Evolutionary conservation across 2,113 vertebrate species (phyloP), one percentile per base, ranked within the genome.

Genomic region (Melanocharis versteri): DNA sequence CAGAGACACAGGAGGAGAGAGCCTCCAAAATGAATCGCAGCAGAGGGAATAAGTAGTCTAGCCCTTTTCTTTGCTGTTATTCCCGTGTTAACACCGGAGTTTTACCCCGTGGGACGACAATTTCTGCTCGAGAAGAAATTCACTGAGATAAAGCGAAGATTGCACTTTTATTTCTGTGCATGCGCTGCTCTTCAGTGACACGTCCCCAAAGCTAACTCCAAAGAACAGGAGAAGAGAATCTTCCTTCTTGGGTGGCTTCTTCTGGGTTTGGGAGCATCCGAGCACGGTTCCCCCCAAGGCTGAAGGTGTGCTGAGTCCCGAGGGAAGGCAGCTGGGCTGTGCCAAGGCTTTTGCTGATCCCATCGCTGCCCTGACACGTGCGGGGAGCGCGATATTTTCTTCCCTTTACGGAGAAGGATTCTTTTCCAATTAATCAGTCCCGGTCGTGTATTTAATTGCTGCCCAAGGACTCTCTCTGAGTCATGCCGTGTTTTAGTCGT

Each of bases 361-460:
- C 80, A 19, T 48, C 21, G 3, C 78, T 93, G 95, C 79, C 89
- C 70, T 3, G 40, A 93, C 91, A 93, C 26, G 21, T 89, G 93
- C 6, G 2, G 44, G 6, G 47, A 89, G 60, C 0, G 0, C 42
- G 51, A 24, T 2, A 1, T 24, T 87, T 87, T 17, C 77, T 72
- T 76, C 93, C 7, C 0, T 53, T 76, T 17, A 26, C 1, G 1
- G 31, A 13, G 69, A 7, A 54, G 73, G 83, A 97, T 96, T 97
- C 76, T 66, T 95, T 70, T 12, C 58, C 69, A 51, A 33, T 96
- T 94, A 91, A 71, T 95, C 93, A 89, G 89, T 2, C 10, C 37
- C 28, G 65, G 1, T 15, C 11, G 47, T 13, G 61, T 23, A 1
- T 78, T 94, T 94, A 89, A 92, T 45, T 37, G 69, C 57, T 91